phyloP scores from a whole-genome alignment of 2,797 vertebrate species.

The Coregonus ussuriensis region DNA sequence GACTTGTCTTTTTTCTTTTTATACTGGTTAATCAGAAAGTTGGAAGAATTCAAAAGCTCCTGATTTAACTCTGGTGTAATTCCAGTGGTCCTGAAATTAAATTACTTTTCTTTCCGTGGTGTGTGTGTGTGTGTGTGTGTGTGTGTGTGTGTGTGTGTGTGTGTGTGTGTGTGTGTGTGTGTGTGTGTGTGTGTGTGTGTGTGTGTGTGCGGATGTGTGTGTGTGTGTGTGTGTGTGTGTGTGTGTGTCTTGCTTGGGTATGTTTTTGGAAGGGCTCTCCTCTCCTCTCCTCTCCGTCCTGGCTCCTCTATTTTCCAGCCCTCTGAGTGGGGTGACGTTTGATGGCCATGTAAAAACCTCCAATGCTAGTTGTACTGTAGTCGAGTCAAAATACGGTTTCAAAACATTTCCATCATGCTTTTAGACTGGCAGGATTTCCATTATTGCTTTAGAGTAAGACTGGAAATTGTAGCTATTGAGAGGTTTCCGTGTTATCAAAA shows the following conservation, averaged over 20 bases:
- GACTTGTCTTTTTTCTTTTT: conserved; percentile 1
- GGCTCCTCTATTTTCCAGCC: conserved; percentile 26
- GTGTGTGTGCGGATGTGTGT: no score
- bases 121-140: no score
- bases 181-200: no score
- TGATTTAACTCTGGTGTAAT: neutral
- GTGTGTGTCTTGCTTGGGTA: no score
- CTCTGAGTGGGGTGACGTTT: conserved; percentile 44
- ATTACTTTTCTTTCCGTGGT: no score
- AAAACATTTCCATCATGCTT: conserved; percentile 49
- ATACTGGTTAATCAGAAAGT: neutral
- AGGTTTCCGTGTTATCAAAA: neutral
- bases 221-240: no score
- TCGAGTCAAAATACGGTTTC: conserved; percentile 12
- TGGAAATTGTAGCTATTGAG: neutral
- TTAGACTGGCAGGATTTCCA: neutral
- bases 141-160: no score
- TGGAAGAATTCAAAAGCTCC: neutral
- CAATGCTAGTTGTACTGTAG: conserved; percentile 2
- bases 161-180: no score
- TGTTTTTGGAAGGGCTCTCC: no score
- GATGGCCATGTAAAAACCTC: conserved; percentile 32
- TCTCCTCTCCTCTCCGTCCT: no score
- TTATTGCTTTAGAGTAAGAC: neutral
- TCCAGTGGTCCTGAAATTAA: neutral